Conservation (phyloP, 2,797 vertebrate species). For the Botia kubotai region DNA sequence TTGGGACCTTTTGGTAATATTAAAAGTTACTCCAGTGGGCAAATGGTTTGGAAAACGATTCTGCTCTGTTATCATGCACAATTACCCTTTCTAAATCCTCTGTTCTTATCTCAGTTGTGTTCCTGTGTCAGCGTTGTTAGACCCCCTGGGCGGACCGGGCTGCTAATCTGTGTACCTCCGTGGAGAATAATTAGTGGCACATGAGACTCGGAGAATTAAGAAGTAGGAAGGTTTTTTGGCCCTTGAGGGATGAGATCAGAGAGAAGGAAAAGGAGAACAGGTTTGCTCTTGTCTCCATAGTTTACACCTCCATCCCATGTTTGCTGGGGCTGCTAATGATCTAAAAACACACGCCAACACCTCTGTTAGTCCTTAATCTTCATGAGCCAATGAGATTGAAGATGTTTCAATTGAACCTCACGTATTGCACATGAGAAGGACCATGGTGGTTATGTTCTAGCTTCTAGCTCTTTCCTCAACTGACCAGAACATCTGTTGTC, state of each 20-base stretch:
- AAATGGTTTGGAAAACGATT: conserved; percentile 3
- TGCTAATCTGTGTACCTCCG: conserved; percentile 10
- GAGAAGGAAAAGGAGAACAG: conserved; percentile 41
- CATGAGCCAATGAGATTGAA: background rate
- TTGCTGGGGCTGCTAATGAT: conserved; percentile 46
- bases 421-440: background rate
- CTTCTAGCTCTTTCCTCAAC: conserved; percentile 55
- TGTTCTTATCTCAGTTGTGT: conserved; percentile 3
- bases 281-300: conserved; percentile 54
- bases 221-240: conserved; percentile 26
- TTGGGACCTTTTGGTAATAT: background rate
- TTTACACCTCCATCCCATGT: conserved; percentile 41
- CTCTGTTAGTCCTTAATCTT: conserved; percentile 10
- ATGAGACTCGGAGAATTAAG: conserved; percentile 31
- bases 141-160: background rate
- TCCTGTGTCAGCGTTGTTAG: conserved; percentile 10
- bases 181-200: conserved; percentile 15
- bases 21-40: background rate
- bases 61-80: conserved; percentile 11
- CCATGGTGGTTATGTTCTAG: conserved; percentile 34
- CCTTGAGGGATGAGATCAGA: conserved; percentile 44
- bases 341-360: conserved; percentile 4
- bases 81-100: background rate
- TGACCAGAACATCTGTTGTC: conserved; percentile 73
- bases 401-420: background rate